Evolutionary conservation across 2,888 invertebrate genomes (phyloP).

Genomic region (Euplexia lucipara): DNA sequence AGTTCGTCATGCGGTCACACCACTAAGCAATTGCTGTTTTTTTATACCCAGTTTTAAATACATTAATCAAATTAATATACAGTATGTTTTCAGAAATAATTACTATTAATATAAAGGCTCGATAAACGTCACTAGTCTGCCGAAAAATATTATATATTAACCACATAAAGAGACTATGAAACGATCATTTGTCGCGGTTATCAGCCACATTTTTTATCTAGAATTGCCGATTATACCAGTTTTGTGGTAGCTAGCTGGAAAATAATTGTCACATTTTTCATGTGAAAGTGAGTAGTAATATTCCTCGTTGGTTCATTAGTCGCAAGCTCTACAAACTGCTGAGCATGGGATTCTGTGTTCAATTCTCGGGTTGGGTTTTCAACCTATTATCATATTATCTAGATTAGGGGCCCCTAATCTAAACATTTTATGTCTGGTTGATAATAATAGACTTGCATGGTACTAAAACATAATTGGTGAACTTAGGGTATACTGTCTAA

Average conservation of each 20-base stretch:
- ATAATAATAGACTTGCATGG: too few species aligned
- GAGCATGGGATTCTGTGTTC: too few species aligned
- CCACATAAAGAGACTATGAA: constrained; percentile 15
- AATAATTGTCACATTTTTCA: constrained; percentile 33
- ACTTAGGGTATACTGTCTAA: too few species aligned
- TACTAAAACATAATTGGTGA: too few species aligned
- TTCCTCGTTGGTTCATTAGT: too few species aligned
- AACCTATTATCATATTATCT: too few species aligned
- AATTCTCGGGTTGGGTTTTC: too few species aligned
- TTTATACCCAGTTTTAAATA: not conserved
- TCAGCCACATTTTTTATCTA: constrained; percentile 27
- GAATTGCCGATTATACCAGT: constrained; percentile 26
- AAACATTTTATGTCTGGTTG: too few species aligned
- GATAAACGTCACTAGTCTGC: not conserved
- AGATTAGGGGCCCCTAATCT: too few species aligned
- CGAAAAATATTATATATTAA: constrained; percentile 11
- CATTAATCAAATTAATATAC: not conserved
- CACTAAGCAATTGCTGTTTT: too few species aligned
- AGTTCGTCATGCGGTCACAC: too few species aligned
- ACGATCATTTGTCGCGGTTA: constrained; percentile 23
- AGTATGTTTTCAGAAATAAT: not conserved
- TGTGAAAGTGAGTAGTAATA: not conserved
- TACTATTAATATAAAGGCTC: not conserved
- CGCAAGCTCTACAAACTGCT: too few species aligned
- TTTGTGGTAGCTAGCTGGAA: constrained; percentile 11